phyloP scores from a whole-genome alignment of 2,113 vertebrate species.

The Hemibagrus wyckioides region DNA sequence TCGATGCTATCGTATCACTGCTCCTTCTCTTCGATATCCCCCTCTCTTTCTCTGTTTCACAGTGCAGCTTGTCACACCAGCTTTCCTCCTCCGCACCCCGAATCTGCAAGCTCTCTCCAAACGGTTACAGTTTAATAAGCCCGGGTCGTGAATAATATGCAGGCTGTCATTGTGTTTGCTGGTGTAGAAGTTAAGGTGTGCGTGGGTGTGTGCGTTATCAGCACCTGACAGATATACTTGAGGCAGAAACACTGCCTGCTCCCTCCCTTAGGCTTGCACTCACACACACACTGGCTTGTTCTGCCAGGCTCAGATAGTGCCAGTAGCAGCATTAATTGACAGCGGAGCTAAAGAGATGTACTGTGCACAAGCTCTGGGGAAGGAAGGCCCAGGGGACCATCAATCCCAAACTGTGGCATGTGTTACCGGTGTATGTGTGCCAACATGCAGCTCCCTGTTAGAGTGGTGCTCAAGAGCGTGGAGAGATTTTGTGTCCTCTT shows the following conservation, averaged over 20 bases:
- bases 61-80: constrained; percentile 3
- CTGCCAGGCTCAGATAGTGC: constrained; percentile 49
- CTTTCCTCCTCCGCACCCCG: constrained; percentile 6
- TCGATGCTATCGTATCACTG: constrained; percentile 15
- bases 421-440: background rate
- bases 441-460: background rate
- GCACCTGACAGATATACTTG: constrained; percentile 47
- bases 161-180: constrained; percentile 38
- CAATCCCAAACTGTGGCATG: constrained; percentile 19
- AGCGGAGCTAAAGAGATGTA: constrained; percentile 46
- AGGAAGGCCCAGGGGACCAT: constrained; percentile 24
- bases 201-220: constrained; percentile 35
- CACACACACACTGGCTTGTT: constrained; percentile 28
- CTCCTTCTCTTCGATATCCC: constrained; percentile 18
- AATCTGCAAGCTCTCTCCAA: constrained; percentile 26
- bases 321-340: constrained; percentile 49
- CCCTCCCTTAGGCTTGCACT: constrained; percentile 24
- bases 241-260: constrained; percentile 37
- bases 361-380: constrained; percentile 6
- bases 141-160: constrained; percentile 29
- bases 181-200: constrained; percentile 34
- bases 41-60: constrained; percentile 28
- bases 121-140: constrained; percentile 26
- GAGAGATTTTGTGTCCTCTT: background rate
- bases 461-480: background rate